Base-by-base conservation (phyloP, 2,888 invertebrate species). In the Eupithecia pulchellata region DNA sequence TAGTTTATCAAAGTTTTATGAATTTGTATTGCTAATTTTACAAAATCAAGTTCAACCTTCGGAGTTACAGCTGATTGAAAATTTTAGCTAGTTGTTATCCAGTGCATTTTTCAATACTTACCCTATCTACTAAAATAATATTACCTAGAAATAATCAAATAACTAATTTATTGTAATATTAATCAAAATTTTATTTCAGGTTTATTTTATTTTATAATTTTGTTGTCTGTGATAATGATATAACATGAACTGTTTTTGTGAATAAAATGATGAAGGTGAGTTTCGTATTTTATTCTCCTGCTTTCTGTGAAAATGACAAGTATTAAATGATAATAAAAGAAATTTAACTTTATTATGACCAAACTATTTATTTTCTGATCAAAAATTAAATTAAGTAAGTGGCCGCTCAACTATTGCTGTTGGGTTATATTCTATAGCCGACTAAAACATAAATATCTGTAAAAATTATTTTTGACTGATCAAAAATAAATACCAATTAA, bases 171-270 rank as follows among this genome's bases (percentile, higher is more conserved):
- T 52, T 52, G 25, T 52, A 52, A 66, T 58, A 34, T 39, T 63
- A 70, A 67, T 64, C 69, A 14, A 69, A 68, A 66, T 68, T 73
- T 71, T 27, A 70, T 79, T 80, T 76, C 78, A 78, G 79, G 72
- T 77, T 73, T 42, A 58, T 76, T 77, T 74, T 83, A 80, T 76
- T 79, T 77, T 74, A 82, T 82, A 83, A 86, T 91, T 91, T 85
- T 82, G 86, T 87, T 86, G 88, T 89, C 91, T 91, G 91, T 91
- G 91, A 91, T 91, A 91, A 87, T 90, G 74, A 68, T 74, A 67
- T 72, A 71, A 82, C 77, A 78, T 81, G 77, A 80, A 64, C 73
- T 81, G 84, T 82, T 85, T 25, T 77, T 81, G 75, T 78, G 79
- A 83, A 82, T 84, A 82, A 82, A 83, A 66, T 63, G 82, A 83